Percentiles rank a stretch among this genome's conserved stretches.
These are phyloP conservation scores for Amphimedon queenslandica DNA, from an alignment of 37 sponge, comb jelly and placozoan species.

Conservation along the genomic window DNA sequence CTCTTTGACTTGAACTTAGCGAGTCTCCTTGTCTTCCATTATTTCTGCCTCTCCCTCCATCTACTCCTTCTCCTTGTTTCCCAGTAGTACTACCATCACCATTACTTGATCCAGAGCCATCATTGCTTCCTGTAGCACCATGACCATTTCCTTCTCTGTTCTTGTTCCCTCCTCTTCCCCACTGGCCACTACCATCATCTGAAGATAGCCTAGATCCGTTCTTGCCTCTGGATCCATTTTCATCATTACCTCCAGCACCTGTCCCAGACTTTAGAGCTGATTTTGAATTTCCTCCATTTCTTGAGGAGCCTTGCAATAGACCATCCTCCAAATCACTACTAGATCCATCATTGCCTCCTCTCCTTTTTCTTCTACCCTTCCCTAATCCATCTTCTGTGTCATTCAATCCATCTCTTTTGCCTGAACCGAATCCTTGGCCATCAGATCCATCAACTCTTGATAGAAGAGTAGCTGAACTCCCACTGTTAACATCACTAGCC, in stretches of 20 bases:
- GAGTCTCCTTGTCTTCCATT: neutral
- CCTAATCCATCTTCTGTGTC: neutral
- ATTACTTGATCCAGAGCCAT: neutral
- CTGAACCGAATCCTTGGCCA: neutral
- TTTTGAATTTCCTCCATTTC: too few relatives aligned
- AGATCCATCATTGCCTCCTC: slow-evolving; percentile 16
- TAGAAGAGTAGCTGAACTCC: neutral
- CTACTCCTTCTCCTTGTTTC: neutral
- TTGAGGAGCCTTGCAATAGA: too few relatives aligned
- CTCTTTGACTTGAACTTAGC: neutral
- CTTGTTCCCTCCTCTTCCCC: slow-evolving; percentile 9
- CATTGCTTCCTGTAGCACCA: neutral
- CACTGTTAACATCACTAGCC: neutral
- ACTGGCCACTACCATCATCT: neutral
- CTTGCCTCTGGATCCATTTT: neutral
- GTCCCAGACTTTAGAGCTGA: neutral
- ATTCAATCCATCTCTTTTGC: neutral
- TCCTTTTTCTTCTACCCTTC: neutral
- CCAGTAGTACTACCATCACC: neutral
- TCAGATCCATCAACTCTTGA: neutral
- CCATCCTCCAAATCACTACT: neutral
- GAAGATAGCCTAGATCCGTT: neutral
- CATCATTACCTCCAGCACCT: neutral
- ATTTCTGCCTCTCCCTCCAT: neutral
- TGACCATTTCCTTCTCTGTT: neutral